Base-by-base conservation (phyloP, 2,888 invertebrate species). In the Leistus spinibarbis region DNA sequence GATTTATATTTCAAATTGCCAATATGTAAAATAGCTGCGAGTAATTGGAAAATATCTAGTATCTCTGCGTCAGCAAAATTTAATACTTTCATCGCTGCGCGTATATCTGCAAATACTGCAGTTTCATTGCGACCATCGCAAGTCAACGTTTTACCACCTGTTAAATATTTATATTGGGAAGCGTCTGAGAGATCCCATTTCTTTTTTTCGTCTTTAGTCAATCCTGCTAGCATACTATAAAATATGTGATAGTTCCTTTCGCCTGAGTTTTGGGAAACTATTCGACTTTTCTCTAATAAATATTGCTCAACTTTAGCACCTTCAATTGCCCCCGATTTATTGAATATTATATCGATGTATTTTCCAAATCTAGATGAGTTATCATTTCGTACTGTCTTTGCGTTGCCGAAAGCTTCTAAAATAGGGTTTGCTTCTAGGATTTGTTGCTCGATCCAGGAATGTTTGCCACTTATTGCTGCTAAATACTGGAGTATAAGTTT, bases 401-500 rank as follows among this genome's bases (percentile, higher is more conserved):
- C 97, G 86, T 98, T 98, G 72, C 98, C 98, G 83, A 98, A 98
- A 0, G 98, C 98, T 90, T 98, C 98, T 82, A 98, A 88, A 79
- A 98, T 95, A 0, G 98, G 97, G 88, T 98, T 98, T 0, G 98
- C 95, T 86, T 98, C 97, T 78, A 98, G 90, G 76, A 98, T 97
- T 85, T 98, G 98, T 82, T 98, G 97, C 85, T 98, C 98, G 76
- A 98, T 96, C 97, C 97, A 97, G 0, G 96, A 96, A 85, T 97
- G 97, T 82, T 97, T 96, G 0, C 97, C 97, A 83, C 95, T 96
- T 10, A 95, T 94, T 0, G 97, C 95, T 1, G 98, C 97, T 80
- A 98, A 86, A 85, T 97, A 98, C 85, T 98, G 97, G 0, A 98
- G 88, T 78, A 98, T 93, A 74, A 98, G 86, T 86, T 98, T 98